Evolutionary conservation across 2,888 invertebrate species (phyloP), one percentile per base, ranked within the genome.

Genomic region (Xanthorhoe spadicearia): DNA sequence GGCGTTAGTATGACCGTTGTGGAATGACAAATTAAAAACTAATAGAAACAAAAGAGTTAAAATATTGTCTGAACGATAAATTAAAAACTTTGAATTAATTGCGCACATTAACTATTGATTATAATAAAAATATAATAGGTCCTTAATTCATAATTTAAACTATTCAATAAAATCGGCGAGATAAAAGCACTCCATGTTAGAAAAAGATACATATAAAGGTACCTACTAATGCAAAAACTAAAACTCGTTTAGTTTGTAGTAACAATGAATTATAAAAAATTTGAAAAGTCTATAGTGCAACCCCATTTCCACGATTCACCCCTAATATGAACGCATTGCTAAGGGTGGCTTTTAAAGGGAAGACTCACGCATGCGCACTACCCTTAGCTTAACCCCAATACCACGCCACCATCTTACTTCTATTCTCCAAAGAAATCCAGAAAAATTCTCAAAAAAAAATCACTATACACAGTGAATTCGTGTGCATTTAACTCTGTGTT

Each of bases 381-480:
- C n/a, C 55, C 35, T 60, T 53, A 67, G 68, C 74, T 72, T 82
- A 87, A 87, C 89, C 88, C 89, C 87, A 82, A 86, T 86, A 81
- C 74, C 70, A 74, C 70, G 74, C 86, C 89, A 80, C 90, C 92
- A 92, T 92, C 88, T 92, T 92, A 87, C 83, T 86, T 89, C 76
- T 79, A 80, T 84, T 83, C 83, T 57, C 67, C 51, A 59, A 60
- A 67, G 68, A 65, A 69, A 5, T 68, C 52, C 17, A 61, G 57
- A 67, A 66, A 71, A 72, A 72, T 66, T 13, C 52, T 38, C 38
- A 2, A 13, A 53, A 55, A 70, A 68, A 60, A 52, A 43, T 46
- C 53, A 50, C 46, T 15, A 64, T 54, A 57, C 53, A 43, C 43
- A 35, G 64, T 57, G 46, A 3, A 53, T 15, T 32, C n/a, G 49